Conservation (phyloP, 1,140 invertebrate genomes). For the Zaprionus kolodkinae region DNA sequence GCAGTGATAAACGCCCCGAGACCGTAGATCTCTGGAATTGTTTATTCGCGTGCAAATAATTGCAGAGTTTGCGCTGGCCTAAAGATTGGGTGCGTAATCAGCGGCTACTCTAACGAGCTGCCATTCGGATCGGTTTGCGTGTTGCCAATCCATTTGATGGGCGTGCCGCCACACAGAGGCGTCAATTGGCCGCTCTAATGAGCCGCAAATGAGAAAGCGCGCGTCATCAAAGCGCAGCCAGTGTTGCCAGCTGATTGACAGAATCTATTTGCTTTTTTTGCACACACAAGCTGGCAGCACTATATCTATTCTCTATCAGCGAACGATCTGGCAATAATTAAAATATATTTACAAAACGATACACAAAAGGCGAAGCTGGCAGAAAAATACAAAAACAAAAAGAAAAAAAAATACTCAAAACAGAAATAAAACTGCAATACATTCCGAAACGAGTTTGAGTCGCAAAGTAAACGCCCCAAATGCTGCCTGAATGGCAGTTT, state of each 20-base stretch:
- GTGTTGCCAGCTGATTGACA: constrained; percentile 9
- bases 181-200: constrained; percentile 66
- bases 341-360: constrained; percentile 75
- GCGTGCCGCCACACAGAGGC: constrained; percentile 56
- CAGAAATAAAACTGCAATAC: constrained; percentile 33
- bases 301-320: not conserved
- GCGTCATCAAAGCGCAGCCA: constrained; percentile 24
- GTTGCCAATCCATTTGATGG: constrained; percentile 37
- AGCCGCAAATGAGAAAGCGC: constrained; percentile 79
- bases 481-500: constrained; percentile 37
- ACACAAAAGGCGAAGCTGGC: constrained; percentile 25
- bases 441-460: constrained; percentile 59
- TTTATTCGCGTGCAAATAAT: constrained; percentile 80
- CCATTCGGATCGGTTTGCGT: constrained; percentile 48
- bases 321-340: constrained; percentile 51
- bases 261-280: not conserved
- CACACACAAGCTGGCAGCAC: not conserved
- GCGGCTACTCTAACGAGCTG: constrained; percentile 52
- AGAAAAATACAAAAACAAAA: constrained; percentile 21
- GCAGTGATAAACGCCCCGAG: constrained; percentile 75
- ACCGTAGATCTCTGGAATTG: constrained; percentile 64
- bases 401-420: constrained; percentile 18
- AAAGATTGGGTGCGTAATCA: constrained; percentile 71
- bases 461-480: constrained; percentile 71
- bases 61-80: constrained; percentile 40